Percentiles rank a stretch among this genome's conserved stretches.
Conservation (phyloP, 2,113 vertebrate genomes). For the Podiceps cristatus region DNA sequence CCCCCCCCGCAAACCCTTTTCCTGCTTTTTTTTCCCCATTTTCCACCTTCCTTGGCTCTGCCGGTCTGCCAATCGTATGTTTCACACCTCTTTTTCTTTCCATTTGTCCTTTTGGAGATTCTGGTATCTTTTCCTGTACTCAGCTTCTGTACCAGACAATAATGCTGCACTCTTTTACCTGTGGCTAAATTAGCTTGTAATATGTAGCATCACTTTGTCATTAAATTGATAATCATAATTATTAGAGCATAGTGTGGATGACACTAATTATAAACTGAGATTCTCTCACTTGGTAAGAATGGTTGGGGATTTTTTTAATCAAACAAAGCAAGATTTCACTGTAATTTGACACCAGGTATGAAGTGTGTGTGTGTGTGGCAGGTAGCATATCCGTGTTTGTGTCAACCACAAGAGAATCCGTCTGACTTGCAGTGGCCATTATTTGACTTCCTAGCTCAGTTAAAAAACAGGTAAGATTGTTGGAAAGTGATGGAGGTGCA, state of each 20-base stretch:
- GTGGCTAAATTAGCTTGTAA: neutral
- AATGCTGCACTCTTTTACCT: neutral
- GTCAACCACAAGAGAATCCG: neutral
- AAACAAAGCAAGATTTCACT: neutral
- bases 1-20: neutral
- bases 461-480: neutral
- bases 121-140: neutral
- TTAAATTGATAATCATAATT: neutral
- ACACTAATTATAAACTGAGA: neutral
- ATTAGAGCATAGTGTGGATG: neutral
- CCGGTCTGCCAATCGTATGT: neutral
- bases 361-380: neutral
- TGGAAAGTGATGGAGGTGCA: neutral
- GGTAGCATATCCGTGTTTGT: fast-evolving
- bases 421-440: neutral
- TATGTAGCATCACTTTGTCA: neutral
- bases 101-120: neutral
- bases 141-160: neutral
- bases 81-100: neutral
- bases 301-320: neutral
- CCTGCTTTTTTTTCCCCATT: neutral
- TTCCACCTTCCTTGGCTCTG: neutral
- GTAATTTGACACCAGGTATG: neutral
- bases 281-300: neutral
- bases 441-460: neutral